phyloP scores from a whole-genome alignment of 2,113 vertebrate genomes.

The Recurvirostra avosetta region DNA sequence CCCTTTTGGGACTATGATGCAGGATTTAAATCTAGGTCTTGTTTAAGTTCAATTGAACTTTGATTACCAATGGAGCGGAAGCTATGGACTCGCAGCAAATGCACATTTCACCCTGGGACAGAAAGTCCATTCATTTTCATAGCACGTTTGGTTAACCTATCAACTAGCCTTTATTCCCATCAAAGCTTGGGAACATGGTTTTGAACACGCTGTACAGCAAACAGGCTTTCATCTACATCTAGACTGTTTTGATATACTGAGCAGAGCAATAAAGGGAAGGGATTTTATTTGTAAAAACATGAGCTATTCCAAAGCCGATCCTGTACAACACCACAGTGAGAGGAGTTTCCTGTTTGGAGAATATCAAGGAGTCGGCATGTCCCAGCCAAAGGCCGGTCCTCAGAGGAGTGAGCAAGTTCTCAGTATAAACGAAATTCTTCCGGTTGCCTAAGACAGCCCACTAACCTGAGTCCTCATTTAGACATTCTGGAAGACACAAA shows the following conservation, averaged over 20 bases:
- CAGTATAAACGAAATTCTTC: accelerated
- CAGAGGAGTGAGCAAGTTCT: neutral
- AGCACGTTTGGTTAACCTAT: neutral
- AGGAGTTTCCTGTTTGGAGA: neutral
- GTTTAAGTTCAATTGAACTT: neutral
- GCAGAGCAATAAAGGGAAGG: neutral
- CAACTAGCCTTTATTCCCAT: neutral
- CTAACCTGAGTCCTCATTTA: neutral
- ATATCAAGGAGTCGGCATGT: accelerated
- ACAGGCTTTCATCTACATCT: neutral
- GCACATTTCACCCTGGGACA: neutral
- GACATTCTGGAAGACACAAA: neutral
- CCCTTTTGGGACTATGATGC: neutral
- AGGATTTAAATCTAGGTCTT: neutral
- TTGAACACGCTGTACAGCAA: neutral
- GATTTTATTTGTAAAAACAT: neutral
- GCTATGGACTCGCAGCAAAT: neutral
- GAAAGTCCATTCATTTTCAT: neutral
- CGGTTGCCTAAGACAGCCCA: neutral
- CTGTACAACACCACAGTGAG: neutral
- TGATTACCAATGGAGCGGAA: neutral
- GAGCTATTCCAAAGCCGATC: neutral
- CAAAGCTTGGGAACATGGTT: neutral
- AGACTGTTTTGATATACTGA: neutral
- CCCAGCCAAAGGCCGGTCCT: neutral